Percentiles rank a stretch among this genome's conserved stretches.
Conservation (phyloP, 2,888 invertebrate genomes). For the Aphidoletes aphidimyza region DNA sequence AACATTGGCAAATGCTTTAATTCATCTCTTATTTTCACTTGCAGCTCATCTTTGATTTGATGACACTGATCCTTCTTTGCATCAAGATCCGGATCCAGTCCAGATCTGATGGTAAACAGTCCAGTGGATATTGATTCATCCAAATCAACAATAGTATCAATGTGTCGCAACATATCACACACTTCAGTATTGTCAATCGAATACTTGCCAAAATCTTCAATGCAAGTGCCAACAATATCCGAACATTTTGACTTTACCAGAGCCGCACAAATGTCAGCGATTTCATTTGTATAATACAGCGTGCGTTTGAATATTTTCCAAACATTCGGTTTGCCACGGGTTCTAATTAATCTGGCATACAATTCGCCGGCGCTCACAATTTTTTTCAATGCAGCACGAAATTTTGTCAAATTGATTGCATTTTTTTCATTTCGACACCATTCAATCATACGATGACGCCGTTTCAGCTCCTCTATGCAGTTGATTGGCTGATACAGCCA, state of each 20-base stretch:
- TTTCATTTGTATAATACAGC: slow-evolving; percentile 56
- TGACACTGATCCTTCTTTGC: slow-evolving; percentile 56
- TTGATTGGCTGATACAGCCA: slow-evolving; percentile 58
- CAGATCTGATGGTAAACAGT: slow-evolving; percentile 57
- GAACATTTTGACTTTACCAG: background rate
- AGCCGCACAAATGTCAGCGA: slow-evolving; percentile 56
- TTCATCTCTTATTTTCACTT: slow-evolving; percentile 55
- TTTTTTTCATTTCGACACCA: slow-evolving; percentile 57
- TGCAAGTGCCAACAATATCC: slow-evolving; percentile 25
- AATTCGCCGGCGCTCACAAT: slow-evolving; percentile 56
- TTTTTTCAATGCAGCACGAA: slow-evolving; percentile 57
- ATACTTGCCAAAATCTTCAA: slow-evolving; percentile 56
- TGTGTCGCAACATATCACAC: slow-evolving; percentile 56
- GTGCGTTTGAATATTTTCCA: slow-evolving; percentile 58
- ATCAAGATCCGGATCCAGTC: slow-evolving; percentile 58
- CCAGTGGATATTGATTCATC: slow-evolving; percentile 56
- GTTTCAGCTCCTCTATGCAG: slow-evolving; percentile 56
- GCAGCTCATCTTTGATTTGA: slow-evolving; percentile 55
- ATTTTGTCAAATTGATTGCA: slow-evolving; percentile 42
- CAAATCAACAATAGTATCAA: slow-evolving; percentile 58
- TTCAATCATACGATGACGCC: slow-evolving; percentile 57
- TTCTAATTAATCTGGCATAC: slow-evolving; percentile 56
- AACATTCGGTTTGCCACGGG: slow-evolving; percentile 56
- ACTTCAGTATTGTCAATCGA: slow-evolving; percentile 52
- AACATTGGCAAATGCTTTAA: slow-evolving; percentile 29